Conservation (phyloP, 2,888 invertebrate genomes). For the Cabera pusaria region DNA sequence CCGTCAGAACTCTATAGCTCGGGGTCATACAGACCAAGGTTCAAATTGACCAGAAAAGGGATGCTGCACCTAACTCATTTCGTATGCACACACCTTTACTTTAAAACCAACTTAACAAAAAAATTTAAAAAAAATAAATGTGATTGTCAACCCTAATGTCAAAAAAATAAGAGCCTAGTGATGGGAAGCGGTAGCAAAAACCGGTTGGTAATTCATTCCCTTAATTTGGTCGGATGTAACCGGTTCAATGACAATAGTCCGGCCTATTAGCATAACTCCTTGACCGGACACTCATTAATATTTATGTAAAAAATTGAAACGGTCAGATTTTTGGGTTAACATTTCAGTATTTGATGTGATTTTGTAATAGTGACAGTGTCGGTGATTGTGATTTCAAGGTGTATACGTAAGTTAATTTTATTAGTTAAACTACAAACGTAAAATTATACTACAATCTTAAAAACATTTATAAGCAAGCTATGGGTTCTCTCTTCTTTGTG, state of each 20-base stretch:
- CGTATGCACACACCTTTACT: slow-evolving; percentile 79
- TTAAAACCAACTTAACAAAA: slow-evolving; percentile 17
- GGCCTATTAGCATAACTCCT: slow-evolving; percentile 80
- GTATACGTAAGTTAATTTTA: not conserved
- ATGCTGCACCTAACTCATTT: slow-evolving; percentile 73
- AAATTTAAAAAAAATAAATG: slow-evolving; percentile 26
- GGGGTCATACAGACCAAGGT: slow-evolving; percentile 70
- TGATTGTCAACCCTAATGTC: slow-evolving; percentile 33
- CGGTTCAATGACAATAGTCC: slow-evolving; percentile 68
- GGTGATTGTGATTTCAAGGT: no score
- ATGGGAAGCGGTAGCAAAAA: not conserved
- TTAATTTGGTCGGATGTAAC: slow-evolving; percentile 70
- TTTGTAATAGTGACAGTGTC: slow-evolving; percentile 25
- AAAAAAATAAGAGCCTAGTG: slow-evolving; percentile 18
- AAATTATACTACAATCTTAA: no score
- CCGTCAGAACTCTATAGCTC: slow-evolving; percentile 51
- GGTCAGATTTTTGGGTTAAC: slow-evolving; percentile 20
- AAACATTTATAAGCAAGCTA: no score
- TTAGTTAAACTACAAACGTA: no score
- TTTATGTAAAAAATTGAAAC: slow-evolving; percentile 46
- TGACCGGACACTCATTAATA: slow-evolving; percentile 79
- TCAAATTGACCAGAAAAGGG: slow-evolving; percentile 60
- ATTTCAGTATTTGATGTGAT: slow-evolving; percentile 31
- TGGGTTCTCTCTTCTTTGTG: no score
- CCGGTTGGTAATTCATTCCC: slow-evolving; percentile 57